Conservation (phyloP, 2,113 vertebrate genomes). For the Fulica atra region DNA sequence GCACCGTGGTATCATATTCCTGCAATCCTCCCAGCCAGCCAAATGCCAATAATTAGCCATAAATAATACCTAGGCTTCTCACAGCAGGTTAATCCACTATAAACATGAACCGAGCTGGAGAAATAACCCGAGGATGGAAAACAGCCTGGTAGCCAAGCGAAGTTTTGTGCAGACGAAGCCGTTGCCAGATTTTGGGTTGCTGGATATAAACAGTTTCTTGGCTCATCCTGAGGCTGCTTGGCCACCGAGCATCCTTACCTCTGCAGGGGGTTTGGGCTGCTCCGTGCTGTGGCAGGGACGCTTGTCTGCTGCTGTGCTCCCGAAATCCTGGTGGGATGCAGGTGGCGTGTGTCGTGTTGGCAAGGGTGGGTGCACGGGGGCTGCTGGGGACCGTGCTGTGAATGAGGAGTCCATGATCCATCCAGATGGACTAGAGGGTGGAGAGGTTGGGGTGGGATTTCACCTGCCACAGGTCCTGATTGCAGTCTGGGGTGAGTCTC, state of each 20-base stretch:
- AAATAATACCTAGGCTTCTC: slow-evolving; percentile 50
- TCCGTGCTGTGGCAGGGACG: neutral
- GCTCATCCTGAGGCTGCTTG: neutral
- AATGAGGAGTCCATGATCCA: neutral
- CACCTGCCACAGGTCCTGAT: rapidly evolving
- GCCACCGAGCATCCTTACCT: neutral
- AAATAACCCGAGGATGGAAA: slow-evolving; percentile 30
- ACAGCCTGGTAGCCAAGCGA: slow-evolving; percentile 6
- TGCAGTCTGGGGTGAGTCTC: neutral
- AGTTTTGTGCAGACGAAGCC: neutral
- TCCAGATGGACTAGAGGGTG: rapidly evolving
- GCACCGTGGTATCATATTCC: neutral
- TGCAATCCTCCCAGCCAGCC: neutral
- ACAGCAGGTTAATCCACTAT: slow-evolving; percentile 28
- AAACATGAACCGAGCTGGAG: slow-evolving; percentile 3
- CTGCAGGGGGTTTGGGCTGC: rapidly evolving
- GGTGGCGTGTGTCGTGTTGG: neutral
- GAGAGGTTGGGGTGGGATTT: rapidly evolving
- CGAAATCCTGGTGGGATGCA: rapidly evolving
- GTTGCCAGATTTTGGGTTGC: neutral
- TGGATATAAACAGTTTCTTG: neutral
- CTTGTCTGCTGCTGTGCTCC: neutral
- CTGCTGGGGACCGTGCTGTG: neutral
- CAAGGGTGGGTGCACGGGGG: rapidly evolving
- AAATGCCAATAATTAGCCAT: slow-evolving; percentile 20